Evolutionary conservation across 2,888 invertebrate species (phyloP).

Genomic region (Tetropium fuscum): DNA sequence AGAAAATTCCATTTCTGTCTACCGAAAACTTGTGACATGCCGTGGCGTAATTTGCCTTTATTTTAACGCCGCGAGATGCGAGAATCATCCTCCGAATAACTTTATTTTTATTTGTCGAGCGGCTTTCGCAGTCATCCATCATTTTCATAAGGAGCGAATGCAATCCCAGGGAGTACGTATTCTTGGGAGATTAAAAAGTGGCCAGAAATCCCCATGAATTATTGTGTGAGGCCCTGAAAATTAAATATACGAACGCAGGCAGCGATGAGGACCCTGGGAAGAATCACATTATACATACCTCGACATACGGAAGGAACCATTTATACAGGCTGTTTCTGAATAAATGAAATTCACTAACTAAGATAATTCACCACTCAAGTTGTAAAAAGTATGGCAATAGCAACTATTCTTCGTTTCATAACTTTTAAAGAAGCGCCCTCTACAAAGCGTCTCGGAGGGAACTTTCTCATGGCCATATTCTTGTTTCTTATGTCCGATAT

Average conservation of each 20-base stretch:
- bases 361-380: too few species aligned
- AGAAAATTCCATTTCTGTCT: too few species aligned
- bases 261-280: constrained; percentile 18
- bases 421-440: too few species aligned
- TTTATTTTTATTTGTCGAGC: constrained; percentile 14
- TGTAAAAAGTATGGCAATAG: too few species aligned
- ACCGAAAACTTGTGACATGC: too few species aligned
- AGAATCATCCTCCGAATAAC: constrained; percentile 14
- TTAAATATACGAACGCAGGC: constrained; percentile 24
- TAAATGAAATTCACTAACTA: too few species aligned
- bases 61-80: neutral
- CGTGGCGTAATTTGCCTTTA: neutral
- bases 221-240: constrained; percentile 24
- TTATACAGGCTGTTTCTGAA: constrained; percentile 34
- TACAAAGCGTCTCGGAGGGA: too few species aligned
- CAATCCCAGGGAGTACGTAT: constrained; percentile 17
- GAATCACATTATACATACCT: constrained; percentile 30
- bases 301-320: constrained; percentile 34
- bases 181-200: constrained; percentile 33
- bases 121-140: constrained; percentile 27
- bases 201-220: constrained; percentile 29
- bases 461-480: too few species aligned
- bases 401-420: too few species aligned
- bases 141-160: constrained; percentile 24
- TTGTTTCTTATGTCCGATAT: too few species aligned